Evolutionary conservation across 2,888 invertebrate genomes (phyloP).

Genomic region (Pherbina coryleti): DNA sequence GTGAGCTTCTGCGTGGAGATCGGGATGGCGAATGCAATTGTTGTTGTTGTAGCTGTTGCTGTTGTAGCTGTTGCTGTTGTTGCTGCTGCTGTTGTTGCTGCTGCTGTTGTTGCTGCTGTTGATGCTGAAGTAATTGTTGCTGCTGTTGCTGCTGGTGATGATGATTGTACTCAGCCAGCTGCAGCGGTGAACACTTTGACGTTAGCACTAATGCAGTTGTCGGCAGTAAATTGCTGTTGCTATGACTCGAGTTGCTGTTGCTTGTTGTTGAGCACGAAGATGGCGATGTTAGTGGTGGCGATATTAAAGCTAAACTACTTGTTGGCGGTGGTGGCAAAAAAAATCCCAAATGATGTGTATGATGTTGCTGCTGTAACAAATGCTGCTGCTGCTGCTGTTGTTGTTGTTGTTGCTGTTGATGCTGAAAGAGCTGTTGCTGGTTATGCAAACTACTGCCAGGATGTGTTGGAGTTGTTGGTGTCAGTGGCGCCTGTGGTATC

Average conservation of each 20-base stretch:
- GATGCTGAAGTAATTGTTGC: slow-evolving; percentile 4
- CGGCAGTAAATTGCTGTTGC: slow-evolving; percentile 35
- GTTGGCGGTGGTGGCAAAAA: slow-evolving; percentile 43
- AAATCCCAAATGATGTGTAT: slow-evolving; percentile 28
- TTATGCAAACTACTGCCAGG: slow-evolving; percentile 19
- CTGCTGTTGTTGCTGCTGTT: slow-evolving; percentile 24
- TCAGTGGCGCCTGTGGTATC: slow-evolving; percentile 45
- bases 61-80: slow-evolving; percentile 2
- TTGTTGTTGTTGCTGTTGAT: slow-evolving; percentile 22
- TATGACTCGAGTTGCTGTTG: slow-evolving; percentile 25
- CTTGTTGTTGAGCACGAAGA: slow-evolving; percentile 34
- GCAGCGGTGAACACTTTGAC: slow-evolving; percentile 35
- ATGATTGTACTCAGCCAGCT: slow-evolving; percentile 16
- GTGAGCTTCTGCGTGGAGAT: slow-evolving; percentile 20
- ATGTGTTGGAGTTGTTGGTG: slow-evolving; percentile 41
- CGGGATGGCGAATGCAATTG: slow-evolving; percentile 32
- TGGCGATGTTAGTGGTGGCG: slow-evolving; percentile 41
- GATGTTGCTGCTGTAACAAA: slow-evolving; percentile 18
- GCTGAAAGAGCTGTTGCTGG: slow-evolving; percentile 36
- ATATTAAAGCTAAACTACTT: slow-evolving; percentile 26
- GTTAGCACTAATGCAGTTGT: slow-evolving; percentile 11
- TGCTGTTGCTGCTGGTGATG: slow-evolving; percentile 26
- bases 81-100: slow-evolving; percentile 41
- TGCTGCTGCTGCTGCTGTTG: slow-evolving; percentile 13
- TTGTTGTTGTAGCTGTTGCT: slow-evolving; percentile 38